Evolutionary conservation across 1,140 invertebrate genomes (phyloP).

Genomic region (Luehdorfia chinensis): DNA sequence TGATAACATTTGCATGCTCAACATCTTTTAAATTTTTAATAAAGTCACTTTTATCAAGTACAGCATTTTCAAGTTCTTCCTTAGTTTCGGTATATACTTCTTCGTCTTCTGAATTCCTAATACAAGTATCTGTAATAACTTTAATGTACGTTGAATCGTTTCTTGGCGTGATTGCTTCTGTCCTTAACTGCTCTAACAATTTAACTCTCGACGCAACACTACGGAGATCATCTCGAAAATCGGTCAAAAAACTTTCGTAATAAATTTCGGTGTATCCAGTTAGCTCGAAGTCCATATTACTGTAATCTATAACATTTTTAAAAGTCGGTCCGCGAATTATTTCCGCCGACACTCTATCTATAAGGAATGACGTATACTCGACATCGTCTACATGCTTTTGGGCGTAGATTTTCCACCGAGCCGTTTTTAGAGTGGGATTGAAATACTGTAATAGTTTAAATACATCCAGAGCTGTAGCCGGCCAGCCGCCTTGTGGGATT

Average conservation of each 20-base stretch:
- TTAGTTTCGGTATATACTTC: constrained; percentile 18
- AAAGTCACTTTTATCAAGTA: constrained; percentile 25
- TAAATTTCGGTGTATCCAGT: constrained; percentile 55
- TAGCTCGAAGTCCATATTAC: constrained; percentile 58
- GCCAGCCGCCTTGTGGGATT: constrained; percentile 48
- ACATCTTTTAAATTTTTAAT: constrained; percentile 46
- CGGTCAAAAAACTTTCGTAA: constrained; percentile 49
- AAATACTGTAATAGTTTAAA: constrained; percentile 64
- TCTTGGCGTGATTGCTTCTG: constrained; percentile 22
- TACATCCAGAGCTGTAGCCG: constrained; percentile 44
- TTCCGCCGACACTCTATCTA: constrained; percentile 56
- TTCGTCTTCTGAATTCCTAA: constrained; percentile 15
- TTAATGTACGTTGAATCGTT: neutral
- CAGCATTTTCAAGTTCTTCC: constrained; percentile 24
- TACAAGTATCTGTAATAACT: neutral
- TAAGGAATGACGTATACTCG: constrained; percentile 47
- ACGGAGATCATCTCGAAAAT: constrained; percentile 49
- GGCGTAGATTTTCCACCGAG: constrained; percentile 51
- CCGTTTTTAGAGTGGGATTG: constrained; percentile 49
- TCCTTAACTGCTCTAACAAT: constrained; percentile 49
- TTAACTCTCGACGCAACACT: constrained; percentile 59
- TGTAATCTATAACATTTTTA: constrained; percentile 62
- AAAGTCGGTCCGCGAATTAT: constrained; percentile 52
- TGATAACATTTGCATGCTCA: constrained; percentile 35
- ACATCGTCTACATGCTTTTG: constrained; percentile 39